phyloP scores from a whole-genome alignment of 2,888 invertebrate species.

The Lasioglossum calceatum region DNA sequence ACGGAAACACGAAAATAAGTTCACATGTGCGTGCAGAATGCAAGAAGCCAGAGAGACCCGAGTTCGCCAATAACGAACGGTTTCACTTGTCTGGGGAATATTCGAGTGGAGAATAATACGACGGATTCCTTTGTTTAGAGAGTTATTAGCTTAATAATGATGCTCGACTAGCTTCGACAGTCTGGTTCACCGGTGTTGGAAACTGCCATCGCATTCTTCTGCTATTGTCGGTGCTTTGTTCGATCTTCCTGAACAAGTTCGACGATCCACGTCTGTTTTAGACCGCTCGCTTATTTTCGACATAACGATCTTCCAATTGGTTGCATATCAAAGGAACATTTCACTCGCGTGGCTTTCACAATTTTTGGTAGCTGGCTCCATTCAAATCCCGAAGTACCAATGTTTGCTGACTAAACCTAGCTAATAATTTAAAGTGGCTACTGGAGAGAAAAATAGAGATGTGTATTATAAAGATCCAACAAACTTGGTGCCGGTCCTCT shows the following conservation, averaged over 20 bases:
- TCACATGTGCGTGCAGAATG: neutral
- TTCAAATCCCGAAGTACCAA: neutral
- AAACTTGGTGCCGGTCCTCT: neutral
- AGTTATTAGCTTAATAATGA: conserved; percentile 11
- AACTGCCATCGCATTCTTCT: neutral
- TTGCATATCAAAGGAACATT: neutral
- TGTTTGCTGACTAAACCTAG: neutral
- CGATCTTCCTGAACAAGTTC: neutral
- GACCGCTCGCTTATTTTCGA: neutral
- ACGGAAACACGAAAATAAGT: neutral
- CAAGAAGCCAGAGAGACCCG: neutral
- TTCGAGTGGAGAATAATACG: conserved; percentile 2
- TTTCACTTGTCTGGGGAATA: neutral
- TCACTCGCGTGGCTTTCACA: neutral
- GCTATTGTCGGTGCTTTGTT: neutral
- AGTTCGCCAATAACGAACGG: neutral
- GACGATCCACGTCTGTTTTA: neutral
- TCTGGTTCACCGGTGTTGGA: neutral
- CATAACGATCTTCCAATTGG: neutral
- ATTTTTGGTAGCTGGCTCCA: neutral
- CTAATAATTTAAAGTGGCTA: neutral
- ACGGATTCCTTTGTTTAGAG: neutral
- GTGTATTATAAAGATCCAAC: neutral
- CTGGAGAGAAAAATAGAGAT: neutral
- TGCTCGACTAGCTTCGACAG: conserved; percentile 5